A percentile compares a stretch with the other conserved stretches of the same genome.
phyloP scores from a whole-genome alignment of 2,797 vertebrate species.

The Macroramphosus scolopax region DNA sequence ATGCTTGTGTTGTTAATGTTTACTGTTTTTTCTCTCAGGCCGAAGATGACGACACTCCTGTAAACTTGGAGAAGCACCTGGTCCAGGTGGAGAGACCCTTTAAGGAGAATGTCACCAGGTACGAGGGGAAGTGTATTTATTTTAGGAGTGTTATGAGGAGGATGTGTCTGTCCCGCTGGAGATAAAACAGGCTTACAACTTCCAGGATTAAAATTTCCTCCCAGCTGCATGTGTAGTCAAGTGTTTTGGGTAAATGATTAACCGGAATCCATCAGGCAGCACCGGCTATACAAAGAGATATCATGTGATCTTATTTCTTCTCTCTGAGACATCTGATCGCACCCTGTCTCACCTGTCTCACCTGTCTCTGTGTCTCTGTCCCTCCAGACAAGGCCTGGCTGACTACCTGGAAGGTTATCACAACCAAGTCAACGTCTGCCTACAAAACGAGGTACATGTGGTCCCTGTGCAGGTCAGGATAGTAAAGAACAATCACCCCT shows the following conservation, averaged over 20 bases:
- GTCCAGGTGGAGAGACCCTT: constrained; percentile 88
- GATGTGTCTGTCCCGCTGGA: no score
- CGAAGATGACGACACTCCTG: constrained; percentile 84
- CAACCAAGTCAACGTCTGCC: constrained; percentile 83
- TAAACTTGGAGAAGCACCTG: constrained; percentile 88
- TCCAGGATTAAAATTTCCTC: no score
- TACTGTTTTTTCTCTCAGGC: constrained; percentile 68
- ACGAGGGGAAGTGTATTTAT: no score
- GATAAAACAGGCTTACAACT: no score
- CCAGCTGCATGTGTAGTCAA: no score
- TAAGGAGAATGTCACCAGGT: constrained; percentile 91
- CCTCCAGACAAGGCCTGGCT: constrained; percentile 83
- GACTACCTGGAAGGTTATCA: constrained; percentile 89
- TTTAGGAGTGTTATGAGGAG: no score
- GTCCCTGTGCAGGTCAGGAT: neutral
- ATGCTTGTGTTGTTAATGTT: constrained; percentile 12
- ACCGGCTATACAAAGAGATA: no score
- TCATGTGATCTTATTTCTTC: no score
- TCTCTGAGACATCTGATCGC: no score
- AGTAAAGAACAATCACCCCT: neutral
- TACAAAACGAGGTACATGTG: constrained; percentile 85
- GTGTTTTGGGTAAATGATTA: no score
- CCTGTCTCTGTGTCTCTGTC: constrained; percentile 20
- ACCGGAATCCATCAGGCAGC: no score
- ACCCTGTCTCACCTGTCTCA: no score